phyloP scores from a whole-genome alignment of 2,797 vertebrate species.

The Parambassis ranga region DNA sequence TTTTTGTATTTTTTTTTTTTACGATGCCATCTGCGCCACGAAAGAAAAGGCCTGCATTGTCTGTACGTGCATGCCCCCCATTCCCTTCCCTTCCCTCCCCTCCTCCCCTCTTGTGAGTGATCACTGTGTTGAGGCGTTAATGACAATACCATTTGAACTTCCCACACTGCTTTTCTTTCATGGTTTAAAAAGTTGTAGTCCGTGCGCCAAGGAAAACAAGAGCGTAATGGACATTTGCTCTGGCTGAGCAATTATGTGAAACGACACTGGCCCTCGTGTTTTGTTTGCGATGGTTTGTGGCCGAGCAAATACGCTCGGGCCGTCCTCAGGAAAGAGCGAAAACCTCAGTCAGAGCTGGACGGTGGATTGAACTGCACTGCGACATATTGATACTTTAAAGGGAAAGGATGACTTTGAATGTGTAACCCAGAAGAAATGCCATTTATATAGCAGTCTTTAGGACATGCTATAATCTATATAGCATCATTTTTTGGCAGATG shows the following conservation, averaged over 20 bases:
- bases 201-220: constrained; percentile 76
- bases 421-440: background rate
- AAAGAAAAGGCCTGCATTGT: constrained; percentile 75
- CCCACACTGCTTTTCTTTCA: constrained; percentile 75
- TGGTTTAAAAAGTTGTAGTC: constrained; percentile 69
- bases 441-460: background rate
- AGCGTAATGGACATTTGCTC: constrained; percentile 76
- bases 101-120: constrained; percentile 77
- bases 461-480: constrained; percentile 50
- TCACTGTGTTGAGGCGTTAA: constrained; percentile 72
- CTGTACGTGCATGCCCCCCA: constrained; percentile 58
- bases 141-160: constrained; percentile 81
- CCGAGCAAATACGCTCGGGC: constrained; percentile 48
- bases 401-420: background rate
- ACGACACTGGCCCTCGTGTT: constrained; percentile 64
- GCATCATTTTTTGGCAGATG: constrained; percentile 58
- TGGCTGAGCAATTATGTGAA: constrained; percentile 75
- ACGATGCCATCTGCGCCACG: constrained; percentile 78
- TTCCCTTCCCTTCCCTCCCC: too few species aligned
- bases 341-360: constrained; percentile 65
- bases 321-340: constrained; percentile 60
- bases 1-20: constrained; percentile 57
- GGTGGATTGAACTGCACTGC: constrained; percentile 1
- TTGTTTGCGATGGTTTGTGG: constrained; percentile 74
- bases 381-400: background rate